Evolutionary conservation across 2,797 vertebrate genomes (phyloP).

Genomic region (Amazona finschi): DNA sequence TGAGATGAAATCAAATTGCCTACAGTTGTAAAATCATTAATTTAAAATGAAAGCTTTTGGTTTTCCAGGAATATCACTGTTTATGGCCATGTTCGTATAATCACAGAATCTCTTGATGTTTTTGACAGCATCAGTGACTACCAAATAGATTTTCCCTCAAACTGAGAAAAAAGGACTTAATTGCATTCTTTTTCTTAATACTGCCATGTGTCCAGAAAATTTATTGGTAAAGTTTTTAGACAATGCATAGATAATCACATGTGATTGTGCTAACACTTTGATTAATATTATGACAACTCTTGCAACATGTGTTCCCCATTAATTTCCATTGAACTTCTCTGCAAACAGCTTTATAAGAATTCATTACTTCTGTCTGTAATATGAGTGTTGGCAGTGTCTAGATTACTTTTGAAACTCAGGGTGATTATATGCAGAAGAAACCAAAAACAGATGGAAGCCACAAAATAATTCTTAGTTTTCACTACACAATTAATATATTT

Average conservation of each 20-base stretch:
- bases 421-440: background rate
- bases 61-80: background rate
- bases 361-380: background rate
- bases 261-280: background rate
- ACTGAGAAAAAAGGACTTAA: background rate
- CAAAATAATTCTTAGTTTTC: background rate
- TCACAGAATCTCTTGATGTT: background rate
- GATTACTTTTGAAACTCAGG: background rate
- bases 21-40: background rate
- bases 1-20: background rate
- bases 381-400: background rate
- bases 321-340: background rate
- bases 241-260: background rate
- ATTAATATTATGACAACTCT: background rate
- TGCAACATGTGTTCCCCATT: background rate
- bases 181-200: background rate
- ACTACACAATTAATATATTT: background rate
- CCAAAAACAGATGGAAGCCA: background rate
- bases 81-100: background rate
- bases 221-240: background rate
- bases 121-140: background rate
- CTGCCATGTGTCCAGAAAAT: background rate
- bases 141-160: background rate
- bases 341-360: background rate
- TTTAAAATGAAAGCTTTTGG: background rate